A percentile compares a stretch with the other conserved stretches of the same genome.
These are phyloP conservation scores for Bos taurus DNA, from an alignment of 2,113 vertebrate genomes.

Conservation along the genomic window DNA sequence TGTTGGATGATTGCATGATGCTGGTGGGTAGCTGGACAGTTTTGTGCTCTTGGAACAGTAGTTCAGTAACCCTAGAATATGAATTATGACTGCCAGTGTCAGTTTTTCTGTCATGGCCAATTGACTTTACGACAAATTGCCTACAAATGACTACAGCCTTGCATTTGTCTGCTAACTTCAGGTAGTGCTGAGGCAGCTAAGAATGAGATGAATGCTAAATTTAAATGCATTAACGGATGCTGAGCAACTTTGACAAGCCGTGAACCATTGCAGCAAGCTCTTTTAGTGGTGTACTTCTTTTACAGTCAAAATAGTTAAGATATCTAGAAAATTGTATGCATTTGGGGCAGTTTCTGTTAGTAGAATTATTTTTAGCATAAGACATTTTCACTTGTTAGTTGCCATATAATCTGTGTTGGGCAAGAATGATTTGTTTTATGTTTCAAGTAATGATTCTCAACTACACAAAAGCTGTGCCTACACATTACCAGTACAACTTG, in stretches of 20 bases:
- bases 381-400: conserved; percentile 33
- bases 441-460: neutral
- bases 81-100: neutral
- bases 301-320: conserved; percentile 19
- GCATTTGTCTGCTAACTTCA: neutral
- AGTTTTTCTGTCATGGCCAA: neutral
- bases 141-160: neutral
- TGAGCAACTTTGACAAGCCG: neutral
- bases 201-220: neutral
- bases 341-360: conserved; percentile 47
- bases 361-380: conserved; percentile 45
- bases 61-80: neutral
- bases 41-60: neutral
- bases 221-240: conserved; percentile 23
- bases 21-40: neutral
- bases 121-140: neutral
- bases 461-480: neutral
- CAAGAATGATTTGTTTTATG: conserved; percentile 17
- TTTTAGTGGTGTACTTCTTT: conserved; percentile 3
- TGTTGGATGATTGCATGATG: neutral
- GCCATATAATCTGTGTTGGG: conserved; percentile 3
- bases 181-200: neutral
- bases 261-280: neutral
- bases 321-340: conserved; percentile 37
- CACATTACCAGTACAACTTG: neutral